These are phyloP conservation scores for Forbesichthys agassizii DNA, from an alignment of 2,113 vertebrate species.

Conservation along the genomic window DNA sequence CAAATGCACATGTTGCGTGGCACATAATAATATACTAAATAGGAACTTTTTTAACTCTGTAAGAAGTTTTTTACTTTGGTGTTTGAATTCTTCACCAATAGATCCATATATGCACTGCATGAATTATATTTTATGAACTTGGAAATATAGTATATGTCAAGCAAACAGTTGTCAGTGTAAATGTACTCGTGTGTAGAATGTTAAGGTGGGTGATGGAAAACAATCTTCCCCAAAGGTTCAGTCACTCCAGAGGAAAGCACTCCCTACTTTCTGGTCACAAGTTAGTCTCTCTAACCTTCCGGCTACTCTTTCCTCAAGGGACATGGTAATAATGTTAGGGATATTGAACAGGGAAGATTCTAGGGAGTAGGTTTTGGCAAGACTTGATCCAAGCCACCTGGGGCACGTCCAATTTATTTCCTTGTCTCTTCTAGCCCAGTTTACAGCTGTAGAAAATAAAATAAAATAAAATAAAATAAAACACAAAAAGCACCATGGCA, in stretches of 20 bases:
- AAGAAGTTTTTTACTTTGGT: too few species aligned
- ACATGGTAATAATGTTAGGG: slow-evolving; percentile 57
- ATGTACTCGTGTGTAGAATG: not conserved
- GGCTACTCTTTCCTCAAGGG: slow-evolving; percentile 54
- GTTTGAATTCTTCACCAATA: too few species aligned
- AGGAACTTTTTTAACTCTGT: too few species aligned
- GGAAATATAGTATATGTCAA: too few species aligned
- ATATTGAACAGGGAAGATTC: slow-evolving; percentile 47
- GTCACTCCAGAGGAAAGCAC: not conserved
- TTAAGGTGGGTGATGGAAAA: not conserved
- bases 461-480: not conserved
- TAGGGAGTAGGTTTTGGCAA: slow-evolving; percentile 47
- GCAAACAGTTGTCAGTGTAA: too few species aligned
- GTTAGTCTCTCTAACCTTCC: slow-evolving; percentile 55
- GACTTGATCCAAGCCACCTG: slow-evolving; percentile 50
- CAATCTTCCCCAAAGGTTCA: not conserved
- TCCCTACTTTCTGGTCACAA: not conserved
- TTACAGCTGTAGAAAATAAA: slow-evolving; percentile 37
- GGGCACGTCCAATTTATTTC: slow-evolving; percentile 44
- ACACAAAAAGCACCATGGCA: too few species aligned
- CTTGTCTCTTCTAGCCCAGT: slow-evolving; percentile 52
- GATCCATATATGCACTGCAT: too few species aligned
- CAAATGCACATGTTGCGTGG: too few species aligned
- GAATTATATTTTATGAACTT: too few species aligned
- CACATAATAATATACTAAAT: too few species aligned